Evolutionary conservation across 2,113 vertebrate genomes (phyloP), one percentile per base, ranked within the genome.

Genomic region (Heterotis niloticus): DNA sequence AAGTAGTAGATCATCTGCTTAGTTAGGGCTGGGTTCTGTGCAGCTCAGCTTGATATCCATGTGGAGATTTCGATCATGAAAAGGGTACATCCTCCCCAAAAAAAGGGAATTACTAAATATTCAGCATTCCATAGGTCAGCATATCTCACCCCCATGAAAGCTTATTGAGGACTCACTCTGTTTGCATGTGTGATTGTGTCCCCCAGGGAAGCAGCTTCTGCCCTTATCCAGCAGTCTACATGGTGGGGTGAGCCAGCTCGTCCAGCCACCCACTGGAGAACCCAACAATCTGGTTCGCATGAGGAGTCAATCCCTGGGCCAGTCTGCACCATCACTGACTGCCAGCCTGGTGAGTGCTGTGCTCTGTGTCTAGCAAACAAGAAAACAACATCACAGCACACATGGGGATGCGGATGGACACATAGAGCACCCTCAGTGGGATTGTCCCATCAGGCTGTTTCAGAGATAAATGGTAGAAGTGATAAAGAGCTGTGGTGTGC

Each of bases 261-360:
- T 90, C n/a, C 95, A 94, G 92, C 95, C 94, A 80, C 92, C 89
- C 64, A 85, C 93, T 74, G 95, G 90, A 84, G 97, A 96, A 71
- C 87, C 87, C 20, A 97, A 95, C 85, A 98, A 97, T 89, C 87
- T 98, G 86, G 95, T 99, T 83, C 93, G 96, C 56, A 98, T 98
- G 97, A 95, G 96, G 88, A 97, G 94, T 82, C 97, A 99, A 82
- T 89, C 90, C 0, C 84, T 99, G 26, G 97, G 96, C 73, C 97
- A 99, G 23, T 98, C 97, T 71, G 97, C 97, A 0, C 97, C 97
- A 23, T 98, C 97, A 0, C 96, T 98, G 82, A 97, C 96, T n/a
- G 95, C 95, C 80, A 94, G 96, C 78, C 92, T 95, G 96, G 97
- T 99, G 86, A 92, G 91, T 44, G 34, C 91, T 77, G 82, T 34